Base-by-base conservation (phyloP, 2,797 vertebrate genomes). In the Aeoliscus strigatus region DNA sequence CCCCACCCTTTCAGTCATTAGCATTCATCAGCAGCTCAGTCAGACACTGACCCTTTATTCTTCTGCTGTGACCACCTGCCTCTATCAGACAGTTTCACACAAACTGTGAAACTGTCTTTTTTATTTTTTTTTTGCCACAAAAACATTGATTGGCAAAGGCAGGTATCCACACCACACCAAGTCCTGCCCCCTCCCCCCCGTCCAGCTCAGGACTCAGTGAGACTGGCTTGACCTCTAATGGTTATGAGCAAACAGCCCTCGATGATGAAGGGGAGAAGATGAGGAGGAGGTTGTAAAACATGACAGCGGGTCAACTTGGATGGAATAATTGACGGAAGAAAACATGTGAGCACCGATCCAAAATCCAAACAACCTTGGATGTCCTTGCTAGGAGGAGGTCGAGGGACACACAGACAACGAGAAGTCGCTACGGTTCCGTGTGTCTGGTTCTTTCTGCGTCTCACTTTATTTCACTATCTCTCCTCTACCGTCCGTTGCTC, bases 291-390 rank as follows among this genome's bases (percentile, higher is more conserved):
- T 27, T 11, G 29, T 27, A 26, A 48, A 39, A 54, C 28, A 28
- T 52, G 39, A 39, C 10, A 14, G 16, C 27, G 13, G 56, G 61
- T 27, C 9, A 33, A 61, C 59, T 59, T 68, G 60, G 59, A 64
- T 44, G 49, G 64, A 70, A 49, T 74, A 80, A 80, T 70, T 78
- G 59, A 82, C 75, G 73, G 64, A 79, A 58, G 59, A 69, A 73
- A 61, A 55, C 60, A 79, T 73, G 76, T 73, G 75, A 52, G 46
- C 38, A 8, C 65, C 63, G 8, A 74, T 72, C 49, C 41, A 60
- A 70, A 77, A 74, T 41, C 4, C 26, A 45, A 59, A 77, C 63
- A 70, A 82, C 78, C 76, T 78, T 73, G 65, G 15, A 23, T 45
- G 78, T 50, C 79, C 72, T 77, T 72, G 76, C 26, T 39, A 9